Conservation (phyloP, 1,140 invertebrate species). For the Oncopodura yosiiana region DNA sequence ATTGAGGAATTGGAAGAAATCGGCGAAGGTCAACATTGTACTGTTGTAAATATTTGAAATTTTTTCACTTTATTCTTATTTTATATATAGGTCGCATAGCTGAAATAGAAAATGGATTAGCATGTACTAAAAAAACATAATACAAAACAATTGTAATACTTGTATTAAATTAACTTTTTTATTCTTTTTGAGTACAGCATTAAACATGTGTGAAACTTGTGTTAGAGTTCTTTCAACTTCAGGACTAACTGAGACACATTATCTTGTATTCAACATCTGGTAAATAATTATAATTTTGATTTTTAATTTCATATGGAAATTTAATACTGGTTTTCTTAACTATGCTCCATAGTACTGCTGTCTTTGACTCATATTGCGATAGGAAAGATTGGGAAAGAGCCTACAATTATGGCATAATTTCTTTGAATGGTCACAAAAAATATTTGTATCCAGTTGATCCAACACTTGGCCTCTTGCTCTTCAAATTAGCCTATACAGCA, state of each 20-base stretch:
- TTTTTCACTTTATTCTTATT: slow-evolving; percentile 11
- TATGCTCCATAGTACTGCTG: no score
- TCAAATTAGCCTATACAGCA: slow-evolving; percentile 29
- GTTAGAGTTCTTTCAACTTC: slow-evolving; percentile 52
- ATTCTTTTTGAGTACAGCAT: no score
- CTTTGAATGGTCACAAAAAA: slow-evolving; percentile 24
- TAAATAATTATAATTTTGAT: no score
- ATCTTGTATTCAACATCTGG: slow-evolving; percentile 60
- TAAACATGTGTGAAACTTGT: slow-evolving; percentile 66
- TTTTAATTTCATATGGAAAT: no score
- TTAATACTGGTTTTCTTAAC: no score
- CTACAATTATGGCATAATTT: slow-evolving; percentile 48
- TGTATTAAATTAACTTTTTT: no score
- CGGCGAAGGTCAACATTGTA: slow-evolving; percentile 52
- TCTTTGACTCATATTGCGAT: slow-evolving; percentile 64
- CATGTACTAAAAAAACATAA: no score
- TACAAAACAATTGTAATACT: no score
- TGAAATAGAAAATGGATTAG: no score
- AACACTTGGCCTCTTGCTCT: slow-evolving; percentile 17
- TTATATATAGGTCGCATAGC: no score
- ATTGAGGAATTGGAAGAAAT: slow-evolving; percentile 57
- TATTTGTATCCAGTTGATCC: slow-evolving; percentile 21
- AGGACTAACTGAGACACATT: slow-evolving; percentile 58
- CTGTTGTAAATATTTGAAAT: slow-evolving; percentile 49
- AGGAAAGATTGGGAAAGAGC: slow-evolving; percentile 61